Conservation (phyloP, 2,888 invertebrate species). For the Scaeva pyrastri region DNA sequence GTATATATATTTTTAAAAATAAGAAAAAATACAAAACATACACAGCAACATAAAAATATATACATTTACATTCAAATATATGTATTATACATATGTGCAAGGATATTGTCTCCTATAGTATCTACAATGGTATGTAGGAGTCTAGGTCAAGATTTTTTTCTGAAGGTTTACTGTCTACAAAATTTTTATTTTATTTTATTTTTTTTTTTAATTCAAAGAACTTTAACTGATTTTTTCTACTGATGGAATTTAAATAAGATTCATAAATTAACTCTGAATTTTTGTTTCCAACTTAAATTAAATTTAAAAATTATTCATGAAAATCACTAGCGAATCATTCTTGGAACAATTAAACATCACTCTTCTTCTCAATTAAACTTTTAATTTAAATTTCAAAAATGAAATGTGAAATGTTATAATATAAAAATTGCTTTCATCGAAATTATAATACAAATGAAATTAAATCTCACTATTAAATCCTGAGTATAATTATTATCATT, state of each 20-base stretch:
- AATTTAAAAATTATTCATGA: no score
- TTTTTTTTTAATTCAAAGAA: not conserved
- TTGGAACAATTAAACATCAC: no score
- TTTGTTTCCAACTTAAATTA: no score
- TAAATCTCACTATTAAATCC: no score
- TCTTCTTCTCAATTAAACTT: no score
- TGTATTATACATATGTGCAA: not conserved
- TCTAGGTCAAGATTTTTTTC: constrained; percentile 10
- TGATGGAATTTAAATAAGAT: not conserved
- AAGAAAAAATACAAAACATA: not conserved
- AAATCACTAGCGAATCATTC: no score
- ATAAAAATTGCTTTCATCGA: no score
- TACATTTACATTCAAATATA: not conserved
- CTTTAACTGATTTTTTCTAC: no score
- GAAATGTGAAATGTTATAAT: no score
- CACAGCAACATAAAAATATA: not conserved
- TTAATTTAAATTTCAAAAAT: no score
- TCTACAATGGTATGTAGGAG: constrained; percentile 3
- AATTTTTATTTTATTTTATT: not conserved
- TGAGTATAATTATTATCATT: no score
- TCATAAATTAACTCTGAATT: not conserved
- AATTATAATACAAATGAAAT: no score
- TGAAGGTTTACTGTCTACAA: constrained; percentile 12
- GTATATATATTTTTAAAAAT: not conserved
- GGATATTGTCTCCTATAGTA: not conserved